Evolutionary conservation across 2,888 invertebrate species (phyloP).

Genomic region (Mactromeris polynyma): DNA sequence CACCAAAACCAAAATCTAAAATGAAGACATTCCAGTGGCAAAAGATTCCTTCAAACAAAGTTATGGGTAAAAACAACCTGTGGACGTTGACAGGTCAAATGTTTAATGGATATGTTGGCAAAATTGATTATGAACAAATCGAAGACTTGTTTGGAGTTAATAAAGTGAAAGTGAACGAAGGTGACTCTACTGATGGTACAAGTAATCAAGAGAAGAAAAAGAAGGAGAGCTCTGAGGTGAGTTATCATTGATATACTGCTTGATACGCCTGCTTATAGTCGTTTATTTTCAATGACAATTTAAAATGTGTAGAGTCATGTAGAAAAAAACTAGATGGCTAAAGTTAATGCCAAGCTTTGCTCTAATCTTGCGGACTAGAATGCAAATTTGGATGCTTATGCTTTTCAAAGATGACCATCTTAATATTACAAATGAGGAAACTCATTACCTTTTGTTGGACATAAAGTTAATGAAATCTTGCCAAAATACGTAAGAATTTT

Average conservation of each 20-base stretch:
- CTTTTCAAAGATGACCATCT: neutral
- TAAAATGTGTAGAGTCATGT: neutral
- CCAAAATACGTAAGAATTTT: too few relatives aligned
- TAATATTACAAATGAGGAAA: too few relatives aligned
- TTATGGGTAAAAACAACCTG: conserved; percentile 95
- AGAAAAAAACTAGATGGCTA: neutral
- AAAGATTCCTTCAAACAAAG: conserved; percentile 94
- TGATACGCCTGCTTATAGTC: neutral
- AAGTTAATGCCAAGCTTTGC: neutral
- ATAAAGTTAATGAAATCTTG: too few relatives aligned
- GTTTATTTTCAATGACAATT: too few relatives aligned
- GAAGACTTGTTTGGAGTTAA: conserved; percentile 85
- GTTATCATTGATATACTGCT: neutral
- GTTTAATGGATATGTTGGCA: conserved; percentile 78
- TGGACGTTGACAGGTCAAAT: conserved; percentile 91
- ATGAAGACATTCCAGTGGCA: conserved; percentile 99
- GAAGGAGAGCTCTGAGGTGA: conserved; percentile 83
- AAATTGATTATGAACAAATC: conserved; percentile 85
- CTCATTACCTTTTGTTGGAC: too few relatives aligned
- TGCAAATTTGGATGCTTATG: neutral
- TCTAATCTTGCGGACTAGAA: neutral
- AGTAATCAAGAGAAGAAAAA: conserved; percentile 80
- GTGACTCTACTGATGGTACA: conserved; percentile 56
- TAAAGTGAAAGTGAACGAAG: conserved; percentile 49
- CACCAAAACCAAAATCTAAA: conserved; percentile 96